A percentile compares a stretch with the other conserved stretches of the same genome.
Evolutionary conservation across 2,888 invertebrate species (phyloP).

Genomic region (Microplitis deprimator): DNA sequence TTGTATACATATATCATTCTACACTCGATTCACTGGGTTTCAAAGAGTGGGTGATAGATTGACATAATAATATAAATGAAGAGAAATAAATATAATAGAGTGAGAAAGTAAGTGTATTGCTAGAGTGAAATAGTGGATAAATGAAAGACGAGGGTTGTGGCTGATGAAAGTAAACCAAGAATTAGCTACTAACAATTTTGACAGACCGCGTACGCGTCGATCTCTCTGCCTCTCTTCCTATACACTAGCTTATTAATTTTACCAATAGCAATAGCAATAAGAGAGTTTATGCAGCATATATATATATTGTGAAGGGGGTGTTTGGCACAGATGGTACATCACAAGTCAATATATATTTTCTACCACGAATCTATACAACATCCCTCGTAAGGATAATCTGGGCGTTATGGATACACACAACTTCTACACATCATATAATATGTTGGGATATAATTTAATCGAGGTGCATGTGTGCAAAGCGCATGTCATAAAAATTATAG

Average conservation of each 20-base stretch:
- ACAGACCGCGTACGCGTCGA: slow-evolving; percentile 54
- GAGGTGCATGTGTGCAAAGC: not conserved
- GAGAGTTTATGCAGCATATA: slow-evolving; percentile 32
- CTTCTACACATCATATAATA: not conserved
- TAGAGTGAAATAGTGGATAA: slow-evolving; percentile 3
- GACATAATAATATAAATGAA: slow-evolving; percentile 16
- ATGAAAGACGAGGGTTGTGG: slow-evolving; percentile 33
- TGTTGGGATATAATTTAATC: not conserved
- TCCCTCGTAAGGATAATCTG: slow-evolving; percentile 42
- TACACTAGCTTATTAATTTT: slow-evolving; percentile 67
- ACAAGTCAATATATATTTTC: slow-evolving; percentile 67
- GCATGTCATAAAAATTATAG: not conserved
- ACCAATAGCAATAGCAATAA: slow-evolving; percentile 57
- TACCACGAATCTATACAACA: slow-evolving; percentile 50
- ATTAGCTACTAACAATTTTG: slow-evolving; percentile 64
- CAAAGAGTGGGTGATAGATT: slow-evolving; percentile 36
- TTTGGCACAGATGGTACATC: slow-evolving; percentile 66
- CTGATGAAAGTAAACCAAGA: slow-evolving; percentile 52
- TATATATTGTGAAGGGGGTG: slow-evolving; percentile 7
- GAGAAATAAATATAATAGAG: slow-evolving; percentile 4
- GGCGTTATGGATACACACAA: slow-evolving; percentile 30
- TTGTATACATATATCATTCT: not conserved
- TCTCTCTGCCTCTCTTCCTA: slow-evolving; percentile 11
- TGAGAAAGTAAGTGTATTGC: not conserved
- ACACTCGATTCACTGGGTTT: not conserved